Evolutionary conservation across 2,113 vertebrate genomes (phyloP), one percentile per base, ranked within the genome.

Genomic region (Ceyx cyanopectus): DNA sequence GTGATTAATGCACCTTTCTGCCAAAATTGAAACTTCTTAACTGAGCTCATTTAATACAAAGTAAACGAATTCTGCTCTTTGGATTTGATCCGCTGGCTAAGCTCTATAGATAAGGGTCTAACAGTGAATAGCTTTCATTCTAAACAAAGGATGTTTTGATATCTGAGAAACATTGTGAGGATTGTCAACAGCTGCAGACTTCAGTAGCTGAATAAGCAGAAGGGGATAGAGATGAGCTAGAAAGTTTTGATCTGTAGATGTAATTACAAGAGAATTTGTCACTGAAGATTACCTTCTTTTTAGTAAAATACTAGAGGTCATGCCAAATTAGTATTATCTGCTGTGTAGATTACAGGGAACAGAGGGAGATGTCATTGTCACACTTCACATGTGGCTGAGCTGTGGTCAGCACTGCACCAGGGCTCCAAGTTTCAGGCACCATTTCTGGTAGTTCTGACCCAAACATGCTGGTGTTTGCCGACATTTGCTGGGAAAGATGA

Each of bases 101-200:
- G 97, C 97, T 93, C 95, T 97, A 97, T 97, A 98, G 98, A 98
- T 98, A 98, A 98, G 97, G 94, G 96, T 96, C 90, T 88, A 97
- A 95, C 97, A 95, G 96, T 97, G 97, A 98, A 98, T 97, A 96
- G 97, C 97, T 98, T 97, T 97, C 96, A 98, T 97, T 97, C 96
- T 96, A 98, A 98, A 98, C 98, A 98, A 98, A 98, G 98, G 97
- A 98, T 98, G 98, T 98, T 98, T 98, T 99, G 97, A 98, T 98
- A 98, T 13, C 3, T 29, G 57, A 66, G 19, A 46, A 94, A 29
- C 30, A 26, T 60, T 85, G 1, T 0, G 2, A 50, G 30, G 16
- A 5, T 56, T 93, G n/a, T 70, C 56, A 81, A 48, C 53, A 92
- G 45, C 62, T 75, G 43, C 45, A 75, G 40, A 50, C 30, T 63